Percentiles rank a stretch among this genome's conserved stretches.
These are phyloP conservation scores for Cerceris rybyensis DNA, from an alignment of 2,888 invertebrate genomes.

Conservation along the genomic window DNA sequence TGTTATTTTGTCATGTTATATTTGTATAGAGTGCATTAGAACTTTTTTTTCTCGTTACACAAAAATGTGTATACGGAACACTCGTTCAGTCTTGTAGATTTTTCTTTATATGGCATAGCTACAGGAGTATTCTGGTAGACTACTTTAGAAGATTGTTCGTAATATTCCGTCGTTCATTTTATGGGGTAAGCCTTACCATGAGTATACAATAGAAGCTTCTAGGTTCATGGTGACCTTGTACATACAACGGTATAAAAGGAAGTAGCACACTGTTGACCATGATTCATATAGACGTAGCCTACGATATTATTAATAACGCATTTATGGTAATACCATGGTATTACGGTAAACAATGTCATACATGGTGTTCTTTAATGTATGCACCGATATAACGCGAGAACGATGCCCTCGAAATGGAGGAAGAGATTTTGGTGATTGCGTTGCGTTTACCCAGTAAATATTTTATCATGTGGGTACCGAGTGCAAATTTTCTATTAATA, in stretches of 20 bases:
- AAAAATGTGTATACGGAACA: slow-evolving; percentile 30
- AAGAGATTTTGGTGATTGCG: slow-evolving; percentile 50
- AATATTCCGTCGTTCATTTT: slow-evolving; percentile 66
- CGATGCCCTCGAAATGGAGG: slow-evolving; percentile 12
- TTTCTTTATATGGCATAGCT: slow-evolving; percentile 59
- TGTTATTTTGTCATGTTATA: too few relatives aligned
- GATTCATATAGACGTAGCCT: slow-evolving; percentile 38
- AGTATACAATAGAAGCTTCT: slow-evolving; percentile 61
- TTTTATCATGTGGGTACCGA: slow-evolving; percentile 49
- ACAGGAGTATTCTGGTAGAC: slow-evolving; percentile 43
- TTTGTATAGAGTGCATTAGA: slow-evolving; percentile 20
- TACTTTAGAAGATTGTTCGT: slow-evolving; percentile 64
- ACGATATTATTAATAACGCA: slow-evolving; percentile 73
- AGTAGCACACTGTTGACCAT: slow-evolving; percentile 64
- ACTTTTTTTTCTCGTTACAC: slow-evolving; percentile 37
- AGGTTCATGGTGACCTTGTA: slow-evolving; percentile 63
- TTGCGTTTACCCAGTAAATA: slow-evolving; percentile 70
- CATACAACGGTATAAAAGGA: slow-evolving; percentile 65
- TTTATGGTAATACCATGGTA: slow-evolving; percentile 66
- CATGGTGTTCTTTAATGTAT: slow-evolving; percentile 38
- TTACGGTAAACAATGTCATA: slow-evolving; percentile 64
- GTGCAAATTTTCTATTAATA: slow-evolving; percentile 58
- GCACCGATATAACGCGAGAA: slow-evolving; percentile 26
- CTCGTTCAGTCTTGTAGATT: slow-evolving; percentile 48
- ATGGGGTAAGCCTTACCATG: slow-evolving; percentile 62